A percentile compares a stretch with the other conserved stretches of the same genome.
Evolutionary conservation across 2,888 invertebrate species (phyloP).

Genomic region (Zaprionus bogoriensis): DNA sequence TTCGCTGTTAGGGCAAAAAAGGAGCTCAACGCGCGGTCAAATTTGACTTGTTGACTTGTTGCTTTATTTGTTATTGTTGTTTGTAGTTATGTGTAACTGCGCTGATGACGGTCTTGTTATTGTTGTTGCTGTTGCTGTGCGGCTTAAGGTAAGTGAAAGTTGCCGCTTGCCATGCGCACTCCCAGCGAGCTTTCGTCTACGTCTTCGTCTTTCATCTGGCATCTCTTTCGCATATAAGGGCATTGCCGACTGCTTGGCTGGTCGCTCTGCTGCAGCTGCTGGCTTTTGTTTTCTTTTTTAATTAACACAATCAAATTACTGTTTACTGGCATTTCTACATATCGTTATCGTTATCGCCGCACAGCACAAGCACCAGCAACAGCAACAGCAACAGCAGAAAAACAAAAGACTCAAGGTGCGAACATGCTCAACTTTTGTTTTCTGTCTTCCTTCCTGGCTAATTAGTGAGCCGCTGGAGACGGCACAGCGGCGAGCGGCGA

Average conservation of each 20-base stretch:
- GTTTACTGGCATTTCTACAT: slow-evolving; percentile 53
- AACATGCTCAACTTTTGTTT: slow-evolving; percentile 63
- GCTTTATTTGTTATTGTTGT: slow-evolving; percentile 24
- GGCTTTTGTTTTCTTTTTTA: slow-evolving; percentile 72
- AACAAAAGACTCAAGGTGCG: slow-evolving; percentile 58
- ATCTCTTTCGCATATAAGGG: slow-evolving; percentile 71
- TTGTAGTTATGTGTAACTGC: slow-evolving; percentile 66
- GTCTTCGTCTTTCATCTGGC: slow-evolving; percentile 60
- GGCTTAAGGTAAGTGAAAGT: slow-evolving; percentile 80
- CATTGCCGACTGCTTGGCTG: slow-evolving; percentile 34
- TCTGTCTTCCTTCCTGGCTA: slow-evolving; percentile 51
- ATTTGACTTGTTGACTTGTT: slow-evolving; percentile 37
- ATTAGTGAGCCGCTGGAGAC: slow-evolving; percentile 35
- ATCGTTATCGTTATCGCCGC: slow-evolving; percentile 49
- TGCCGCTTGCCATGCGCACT: slow-evolving; percentile 52
- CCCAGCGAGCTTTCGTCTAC: slow-evolving; percentile 58
- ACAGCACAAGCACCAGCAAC: slow-evolving; percentile 1
- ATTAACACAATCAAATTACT: slow-evolving; percentile 74
- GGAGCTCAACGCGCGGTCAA: too few species aligned
- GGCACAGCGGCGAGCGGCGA: neutral
- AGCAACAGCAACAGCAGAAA: slow-evolving; percentile 14
- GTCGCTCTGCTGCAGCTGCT: slow-evolving; percentile 23
- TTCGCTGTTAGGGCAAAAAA: too few species aligned
- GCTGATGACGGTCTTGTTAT: slow-evolving; percentile 59
- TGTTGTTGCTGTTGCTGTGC: slow-evolving; percentile 48